These are phyloP conservation scores for Noctua comes DNA, from an alignment of 2,888 invertebrate genomes.

Conservation along the genomic window DNA sequence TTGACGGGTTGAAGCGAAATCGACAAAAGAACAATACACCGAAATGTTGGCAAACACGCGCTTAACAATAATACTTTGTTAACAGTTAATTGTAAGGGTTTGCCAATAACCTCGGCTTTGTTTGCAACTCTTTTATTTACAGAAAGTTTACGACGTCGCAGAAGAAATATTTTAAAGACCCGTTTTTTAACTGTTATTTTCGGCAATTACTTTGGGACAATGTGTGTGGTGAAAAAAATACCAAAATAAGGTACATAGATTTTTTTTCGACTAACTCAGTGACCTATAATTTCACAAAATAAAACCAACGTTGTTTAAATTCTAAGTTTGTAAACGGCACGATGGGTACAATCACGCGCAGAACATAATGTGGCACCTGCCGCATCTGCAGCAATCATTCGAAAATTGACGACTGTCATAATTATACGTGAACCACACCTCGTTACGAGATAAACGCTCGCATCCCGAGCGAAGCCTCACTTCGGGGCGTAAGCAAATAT, in stretches of 20 bases:
- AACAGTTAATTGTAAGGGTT: conserved; percentile 86
- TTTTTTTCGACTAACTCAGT: conserved; percentile 20
- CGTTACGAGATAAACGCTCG: conserved; percentile 80
- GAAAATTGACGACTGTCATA: conserved; percentile 79
- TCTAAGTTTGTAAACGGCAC: conserved; percentile 40
- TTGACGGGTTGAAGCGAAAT: conserved; percentile 80
- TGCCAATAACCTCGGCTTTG: conserved; percentile 81
- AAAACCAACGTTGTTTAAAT: conserved; percentile 52
- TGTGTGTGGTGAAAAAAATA: conserved; percentile 31
- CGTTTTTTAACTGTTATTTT: conserved; percentile 56
- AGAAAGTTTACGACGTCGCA: conserved; percentile 76
- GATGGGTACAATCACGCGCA: conserved; percentile 56
- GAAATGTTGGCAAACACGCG: conserved; percentile 82
- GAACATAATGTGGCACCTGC: conserved; percentile 79
- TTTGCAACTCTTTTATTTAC: conserved; percentile 78
- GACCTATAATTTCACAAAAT: conserved; percentile 45
- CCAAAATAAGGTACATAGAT: conserved; percentile 31
- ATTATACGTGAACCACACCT: conserved; percentile 80
- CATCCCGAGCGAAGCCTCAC: conserved; percentile 75
- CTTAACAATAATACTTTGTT: conserved; percentile 78
- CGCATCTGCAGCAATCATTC: conserved; percentile 71
- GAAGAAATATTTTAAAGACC: conserved; percentile 44
- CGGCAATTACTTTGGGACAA: conserved; percentile 36
- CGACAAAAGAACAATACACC: conserved; percentile 77
- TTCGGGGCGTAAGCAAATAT: conserved; percentile 87